phyloP scores from a whole-genome alignment of 2,888 invertebrate genomes.

The Drosophila suboccidentalis region DNA sequence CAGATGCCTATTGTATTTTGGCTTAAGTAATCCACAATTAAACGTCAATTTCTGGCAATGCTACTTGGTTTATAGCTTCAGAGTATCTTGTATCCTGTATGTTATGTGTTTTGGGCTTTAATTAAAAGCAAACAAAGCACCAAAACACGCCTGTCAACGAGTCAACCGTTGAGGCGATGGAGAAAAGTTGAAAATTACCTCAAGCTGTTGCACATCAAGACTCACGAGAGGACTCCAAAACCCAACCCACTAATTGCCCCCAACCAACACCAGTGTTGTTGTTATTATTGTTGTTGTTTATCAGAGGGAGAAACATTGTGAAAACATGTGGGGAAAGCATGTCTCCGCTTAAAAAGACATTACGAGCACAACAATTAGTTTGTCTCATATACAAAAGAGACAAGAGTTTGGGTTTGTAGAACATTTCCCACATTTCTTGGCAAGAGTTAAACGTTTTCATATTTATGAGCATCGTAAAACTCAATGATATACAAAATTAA shows the following conservation, averaged over 20 bases:
- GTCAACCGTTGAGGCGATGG: conserved; percentile 41
- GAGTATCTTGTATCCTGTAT: conserved; percentile 38
- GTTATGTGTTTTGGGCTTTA: conserved; percentile 65
- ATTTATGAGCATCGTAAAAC: conserved; percentile 85
- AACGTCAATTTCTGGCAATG: conserved; percentile 29
- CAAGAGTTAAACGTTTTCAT: conserved; percentile 84
- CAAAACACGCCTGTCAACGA: conserved; percentile 70
- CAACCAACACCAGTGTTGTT: conserved; percentile 30
- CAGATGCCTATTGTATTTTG: not conserved
- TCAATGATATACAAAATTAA: conserved; percentile 84
- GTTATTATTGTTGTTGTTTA: conserved; percentile 58
- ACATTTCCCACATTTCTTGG: conserved; percentile 24
- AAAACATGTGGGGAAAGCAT: conserved; percentile 74
- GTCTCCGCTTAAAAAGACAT: conserved; percentile 79
- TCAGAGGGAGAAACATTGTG: conserved; percentile 69
- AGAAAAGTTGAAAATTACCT: conserved; percentile 81
- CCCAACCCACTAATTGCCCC: conserved; percentile 50
- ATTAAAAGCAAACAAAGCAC: conserved; percentile 76
- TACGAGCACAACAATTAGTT: conserved; percentile 83
- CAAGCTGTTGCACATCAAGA: conserved; percentile 83
- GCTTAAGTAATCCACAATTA: conserved; percentile 27
- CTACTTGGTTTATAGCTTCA: conserved; percentile 12
- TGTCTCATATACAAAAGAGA: conserved; percentile 66
- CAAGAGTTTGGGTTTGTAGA: not conserved
- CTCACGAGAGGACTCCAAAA: conserved; percentile 16